Evolutionary conservation across 2,113 vertebrate genomes (phyloP), one percentile per base, ranked within the genome.

Genomic region (Brachypodius melanocephalos): DNA sequence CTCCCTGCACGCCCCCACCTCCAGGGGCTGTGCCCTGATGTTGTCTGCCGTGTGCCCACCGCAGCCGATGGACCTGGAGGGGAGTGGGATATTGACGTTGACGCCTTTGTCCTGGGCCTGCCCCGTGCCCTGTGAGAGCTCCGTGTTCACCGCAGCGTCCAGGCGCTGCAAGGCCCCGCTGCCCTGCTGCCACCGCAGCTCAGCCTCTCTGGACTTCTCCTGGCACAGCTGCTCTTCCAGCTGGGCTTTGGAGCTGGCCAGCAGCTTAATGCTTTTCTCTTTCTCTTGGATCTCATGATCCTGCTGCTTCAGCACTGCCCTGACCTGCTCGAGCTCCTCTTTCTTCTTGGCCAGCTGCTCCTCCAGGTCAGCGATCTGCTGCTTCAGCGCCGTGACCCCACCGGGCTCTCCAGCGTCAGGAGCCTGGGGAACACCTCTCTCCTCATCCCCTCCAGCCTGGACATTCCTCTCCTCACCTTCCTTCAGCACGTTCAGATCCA

Each of bases 201-300:
- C 69, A 17, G 54, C 79, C 31, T 95, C 97, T 34, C 81, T 67
- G 48, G 74, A 15, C 21, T 40, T 82, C 46, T 93, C 69, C 9
- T 4, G 49, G 76, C 77, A 76, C 40, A 98, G 95, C 71, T 94
- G 91, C 62, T 95, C 96, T 71, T 97, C 96, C 73, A 97, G 90
- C 54, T 87, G 96, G 78, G 96, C 98, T 92, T 97, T 96, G 90
- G 96, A 97, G 95, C 43, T 97, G 91, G 97, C 98, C 46, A 99
- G 92, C 82, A 98, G 97, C 59, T 97, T 88, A 88, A 99, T 99
- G 92, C 81, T 98, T 57, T 97, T 98, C 62, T 98, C 98, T 71
- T 98, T 99, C 73, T 96, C 91, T 93, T 98, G 97, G 89, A 98
- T 98, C 75, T 99, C 98, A 11, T 98, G 97, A 43, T 98, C 96